Evolutionary conservation across 2,113 vertebrate species (phyloP).

Genomic region (Lasiurus cinereus): DNA sequence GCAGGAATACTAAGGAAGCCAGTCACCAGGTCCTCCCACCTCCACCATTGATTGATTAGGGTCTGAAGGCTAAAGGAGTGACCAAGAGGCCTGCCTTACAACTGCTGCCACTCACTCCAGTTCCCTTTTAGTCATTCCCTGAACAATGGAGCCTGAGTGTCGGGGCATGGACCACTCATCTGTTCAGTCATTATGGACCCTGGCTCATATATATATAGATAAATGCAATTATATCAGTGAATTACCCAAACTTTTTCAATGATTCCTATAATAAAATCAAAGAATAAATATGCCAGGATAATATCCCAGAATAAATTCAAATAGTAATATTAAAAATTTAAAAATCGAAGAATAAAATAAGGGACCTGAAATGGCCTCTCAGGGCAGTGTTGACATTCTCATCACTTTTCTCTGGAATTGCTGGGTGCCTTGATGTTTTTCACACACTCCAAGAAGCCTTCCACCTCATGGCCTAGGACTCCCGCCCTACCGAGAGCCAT

Average conservation of each 20-base stretch:
- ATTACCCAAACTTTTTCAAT: background rate
- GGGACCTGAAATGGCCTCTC: background rate
- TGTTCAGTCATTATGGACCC: too few species aligned
- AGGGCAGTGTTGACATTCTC: background rate
- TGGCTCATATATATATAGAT: too few species aligned
- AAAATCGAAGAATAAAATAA: background rate
- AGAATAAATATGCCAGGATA: background rate
- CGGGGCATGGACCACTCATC: too few species aligned
- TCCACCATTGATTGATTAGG: too few species aligned
- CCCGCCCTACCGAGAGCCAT: background rate
- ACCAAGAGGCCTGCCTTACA: too few species aligned
- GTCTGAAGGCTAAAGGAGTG: too few species aligned
- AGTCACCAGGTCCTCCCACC: too few species aligned
- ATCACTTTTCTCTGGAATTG: background rate
- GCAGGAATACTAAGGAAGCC: too few species aligned
- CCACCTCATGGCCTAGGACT: background rate
- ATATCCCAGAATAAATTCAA: background rate
- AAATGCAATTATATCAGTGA: background rate
- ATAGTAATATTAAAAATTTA: background rate
- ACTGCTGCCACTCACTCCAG: too few species aligned
- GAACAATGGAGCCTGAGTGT: too few species aligned
- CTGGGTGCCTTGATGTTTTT: background rate
- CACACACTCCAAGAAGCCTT: background rate
- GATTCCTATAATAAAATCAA: slow-evolving; percentile 1
- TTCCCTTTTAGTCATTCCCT: too few species aligned